Percentiles rank a stretch among this genome's conserved stretches.
phyloP scores from a whole-genome alignment of 2,797 vertebrate species.

The Linurgus olivaceus region DNA sequence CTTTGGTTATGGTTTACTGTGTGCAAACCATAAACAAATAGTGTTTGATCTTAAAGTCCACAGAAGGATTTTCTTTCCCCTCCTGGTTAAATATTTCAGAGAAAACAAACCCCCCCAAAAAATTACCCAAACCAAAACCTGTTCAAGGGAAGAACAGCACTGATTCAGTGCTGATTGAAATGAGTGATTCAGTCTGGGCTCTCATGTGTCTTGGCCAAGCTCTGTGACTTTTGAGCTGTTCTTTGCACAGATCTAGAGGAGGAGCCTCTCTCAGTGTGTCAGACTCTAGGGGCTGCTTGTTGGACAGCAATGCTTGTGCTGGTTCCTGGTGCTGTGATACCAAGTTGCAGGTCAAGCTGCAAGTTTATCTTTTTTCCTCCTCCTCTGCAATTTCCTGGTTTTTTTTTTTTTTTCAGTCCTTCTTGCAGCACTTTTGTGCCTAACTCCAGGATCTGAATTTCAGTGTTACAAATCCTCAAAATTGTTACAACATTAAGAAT shows the following conservation, averaged over 20 bases:
- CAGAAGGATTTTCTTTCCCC: neutral
- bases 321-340: neutral
- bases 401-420: neutral
- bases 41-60: neutral
- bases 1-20: neutral
- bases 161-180: neutral
- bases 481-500: neutral
- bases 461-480: neutral
- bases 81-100: neutral
- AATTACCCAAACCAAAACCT: neutral
- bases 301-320: neutral
- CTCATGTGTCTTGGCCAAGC: neutral
- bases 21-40: neutral
- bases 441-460: neutral
- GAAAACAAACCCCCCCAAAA: neutral
- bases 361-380: neutral
- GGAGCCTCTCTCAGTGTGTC: neutral
- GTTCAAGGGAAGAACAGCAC: neutral
- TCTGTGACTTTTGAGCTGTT: neutral
- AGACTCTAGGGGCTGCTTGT: neutral
- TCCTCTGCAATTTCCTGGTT: neutral
- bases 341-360: neutral
- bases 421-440: neutral
- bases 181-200: neutral
- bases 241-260: neutral